phyloP scores from a whole-genome alignment of 2,888 invertebrate species.

The Liodrosophila aerea region DNA sequence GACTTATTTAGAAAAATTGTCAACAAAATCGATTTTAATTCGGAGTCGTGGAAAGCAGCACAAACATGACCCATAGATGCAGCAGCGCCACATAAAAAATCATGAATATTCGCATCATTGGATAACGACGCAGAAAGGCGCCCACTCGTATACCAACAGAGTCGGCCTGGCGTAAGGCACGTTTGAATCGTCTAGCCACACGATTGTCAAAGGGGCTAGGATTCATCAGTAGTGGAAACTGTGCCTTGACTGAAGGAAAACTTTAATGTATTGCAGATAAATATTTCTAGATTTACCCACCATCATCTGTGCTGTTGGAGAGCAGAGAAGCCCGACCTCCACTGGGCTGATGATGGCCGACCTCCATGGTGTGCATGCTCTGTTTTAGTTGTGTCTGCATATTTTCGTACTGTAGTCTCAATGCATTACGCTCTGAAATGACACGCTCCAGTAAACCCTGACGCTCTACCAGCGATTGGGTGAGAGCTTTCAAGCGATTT shows the following conservation, averaged over 20 bases:
- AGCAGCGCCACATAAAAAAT: constrained; percentile 92
- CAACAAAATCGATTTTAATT: too few relatives aligned
- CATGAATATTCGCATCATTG: constrained; percentile 91
- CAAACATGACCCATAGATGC: constrained; percentile 92
- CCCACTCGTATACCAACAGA: constrained; percentile 90
- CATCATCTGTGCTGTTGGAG: constrained; percentile 87
- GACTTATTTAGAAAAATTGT: too few relatives aligned
- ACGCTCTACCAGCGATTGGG: constrained; percentile 92
- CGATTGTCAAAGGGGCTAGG: constrained; percentile 90
- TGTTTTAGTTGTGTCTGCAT: constrained; percentile 84
- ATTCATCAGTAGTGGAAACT: constrained; percentile 88
- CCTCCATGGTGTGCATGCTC: constrained; percentile 80
- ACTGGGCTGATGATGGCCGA: constrained; percentile 49
- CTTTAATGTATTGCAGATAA: neutral
- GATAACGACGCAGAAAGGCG: constrained; percentile 90
- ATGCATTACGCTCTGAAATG: constrained; percentile 92
- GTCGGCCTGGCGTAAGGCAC: constrained; percentile 90
- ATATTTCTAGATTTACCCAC: constrained; percentile 70
- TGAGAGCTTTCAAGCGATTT: constrained; percentile 85
- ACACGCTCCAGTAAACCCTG: constrained; percentile 92
- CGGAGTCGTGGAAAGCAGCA: constrained; percentile 87
- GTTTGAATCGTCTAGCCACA: constrained; percentile 89
- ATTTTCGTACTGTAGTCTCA: constrained; percentile 90
- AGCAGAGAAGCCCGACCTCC: constrained; percentile 80
- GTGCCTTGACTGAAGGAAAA: constrained; percentile 84